Base-by-base conservation (phyloP, 2,888 invertebrate genomes). In the Melipona bicolor region DNA sequence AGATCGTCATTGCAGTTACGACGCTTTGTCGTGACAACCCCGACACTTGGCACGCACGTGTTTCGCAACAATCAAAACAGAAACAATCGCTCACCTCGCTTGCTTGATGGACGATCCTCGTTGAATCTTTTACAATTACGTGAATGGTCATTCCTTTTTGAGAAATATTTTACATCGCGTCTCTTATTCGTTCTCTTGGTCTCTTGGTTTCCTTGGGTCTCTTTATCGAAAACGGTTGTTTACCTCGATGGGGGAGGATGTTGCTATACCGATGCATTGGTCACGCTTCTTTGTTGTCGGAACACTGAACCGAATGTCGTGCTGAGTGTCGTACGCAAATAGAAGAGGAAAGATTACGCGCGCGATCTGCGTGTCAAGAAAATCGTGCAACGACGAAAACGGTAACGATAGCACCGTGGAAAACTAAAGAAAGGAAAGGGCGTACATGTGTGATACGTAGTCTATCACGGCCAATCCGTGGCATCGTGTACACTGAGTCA, bases 401-500 rank as follows among this genome's bases (percentile, higher is more conserved):
- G 70, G 17, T 52, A 54, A 5, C 52, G 62, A 64, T 52, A 65
- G 32, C 67, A 43, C 36, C 77, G 72, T 71, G 72, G 49, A 77
- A 81, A 83, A 75, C 21, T 72, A 74, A 67, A 67, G 70, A 81
- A 72, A 83, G 49, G 64, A 52, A 65, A 79, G 77, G 84, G 68
- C 73, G 85, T 81, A 52, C 61, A 65, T 79, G 76, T 64, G 76
- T 86, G 81, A 61, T 71, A 36, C 79, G 77, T 86, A 83, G 77
- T 84, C 80, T 90, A 88, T 89, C 87, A 83, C 86, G 84, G 81
- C 87, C 80, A 77, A 85, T 65, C 77, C 65, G 82, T 88, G 82
- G 87, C 81, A 84, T 87, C 88, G 79, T 85, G 77, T 85, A 80
- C 54, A 89, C 85, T 90, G 88, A 90, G 75, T 90, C 88, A 86